Evolutionary conservation across 1,140 invertebrate genomes (phyloP), one percentile per base, ranked within the genome.

Genomic region (Drosophila murphyi): DNA sequence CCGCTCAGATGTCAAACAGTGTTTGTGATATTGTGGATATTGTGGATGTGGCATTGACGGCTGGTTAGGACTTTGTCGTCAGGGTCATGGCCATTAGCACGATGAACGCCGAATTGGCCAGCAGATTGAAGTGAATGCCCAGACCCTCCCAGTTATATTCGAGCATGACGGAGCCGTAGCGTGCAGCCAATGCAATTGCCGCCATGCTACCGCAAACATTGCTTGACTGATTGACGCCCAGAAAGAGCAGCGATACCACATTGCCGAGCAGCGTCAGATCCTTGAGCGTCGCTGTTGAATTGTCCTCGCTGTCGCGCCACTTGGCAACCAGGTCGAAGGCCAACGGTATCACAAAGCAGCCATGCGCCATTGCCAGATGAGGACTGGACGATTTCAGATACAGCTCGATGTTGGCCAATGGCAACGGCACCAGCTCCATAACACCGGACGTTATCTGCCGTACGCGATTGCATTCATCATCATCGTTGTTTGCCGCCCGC

Each of bases 181-280:
- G 70, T 2, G 86, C 77, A 5, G 54, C 43, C 12, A 92, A 88
- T 5, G 83, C 86, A 6, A 91, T 57, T 2, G 82, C 61, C 0
- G 90, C 86, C 80, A 92, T 76, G 2, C 59, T 57, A 2, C 83
- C 82, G 8, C 82, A 90, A 0, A 82, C 29, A n/a, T 78, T 73
- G n/a, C 62, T 91, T 0, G 71, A 61, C 50, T 90, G 81, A 37
- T 92, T 91, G 10, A 91, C 82, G 3, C 90, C 78, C 54, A 90
- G 68, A 3, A 91, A 92, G 0, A 91, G 72, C 56, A 92, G 34
- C 0, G 90, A 92, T 0, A 92, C 81, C 4, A 91, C 76, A 56
- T 91, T 91, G 5, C 90, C 90, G 51, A 91, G 55, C 29, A 92
- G 61, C 0, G 87, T 90, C 1, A 92, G 68, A 39, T 92, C 90